Percentiles rank a stretch among this genome's conserved stretches.
phyloP scores from a whole-genome alignment of 37 sponge, comb jelly and placozoan genomes.

The Theonella swinhoei region DNA sequence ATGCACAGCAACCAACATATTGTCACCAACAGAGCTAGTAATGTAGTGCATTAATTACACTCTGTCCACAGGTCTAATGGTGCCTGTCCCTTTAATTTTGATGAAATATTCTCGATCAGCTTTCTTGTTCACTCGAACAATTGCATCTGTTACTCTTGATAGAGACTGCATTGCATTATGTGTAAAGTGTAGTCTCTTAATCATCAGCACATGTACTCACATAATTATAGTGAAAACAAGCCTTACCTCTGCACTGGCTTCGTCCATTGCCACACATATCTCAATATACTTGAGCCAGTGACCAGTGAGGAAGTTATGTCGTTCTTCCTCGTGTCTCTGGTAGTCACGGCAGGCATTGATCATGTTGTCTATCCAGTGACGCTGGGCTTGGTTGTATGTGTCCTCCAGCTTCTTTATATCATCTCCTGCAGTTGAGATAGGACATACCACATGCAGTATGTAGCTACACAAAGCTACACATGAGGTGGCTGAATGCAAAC shows the following conservation, averaged over 20 bases:
- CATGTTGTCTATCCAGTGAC: constrained; percentile 73
- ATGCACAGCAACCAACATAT: too few relatives aligned
- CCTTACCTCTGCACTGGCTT: constrained; percentile 62
- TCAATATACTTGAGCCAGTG: constrained; percentile 67
- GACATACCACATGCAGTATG: too few relatives aligned
- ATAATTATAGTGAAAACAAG: too few relatives aligned
- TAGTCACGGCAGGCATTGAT: constrained; percentile 75
- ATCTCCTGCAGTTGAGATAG: constrained; percentile 38
- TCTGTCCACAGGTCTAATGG: constrained; percentile 68
- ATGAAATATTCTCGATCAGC: constrained; percentile 81
- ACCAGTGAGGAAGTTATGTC: constrained; percentile 51
- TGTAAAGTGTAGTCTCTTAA: neutral
- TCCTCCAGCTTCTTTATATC: constrained; percentile 58
- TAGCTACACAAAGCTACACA: too few relatives aligned
- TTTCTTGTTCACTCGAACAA: constrained; percentile 65
- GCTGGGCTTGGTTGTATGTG: constrained; percentile 61
- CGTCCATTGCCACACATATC: constrained; percentile 53
- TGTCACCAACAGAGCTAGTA: too few relatives aligned
- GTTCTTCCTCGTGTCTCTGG: constrained; percentile 65
- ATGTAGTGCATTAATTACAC: too few relatives aligned
- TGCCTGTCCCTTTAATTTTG: constrained; percentile 59
- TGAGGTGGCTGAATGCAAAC: too few relatives aligned
- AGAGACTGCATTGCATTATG: constrained; percentile 44
- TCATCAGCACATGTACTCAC: neutral
- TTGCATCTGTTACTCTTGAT: constrained; percentile 49